Conservation (phyloP, 2,113 vertebrate species). For the Indicator indicator region DNA sequence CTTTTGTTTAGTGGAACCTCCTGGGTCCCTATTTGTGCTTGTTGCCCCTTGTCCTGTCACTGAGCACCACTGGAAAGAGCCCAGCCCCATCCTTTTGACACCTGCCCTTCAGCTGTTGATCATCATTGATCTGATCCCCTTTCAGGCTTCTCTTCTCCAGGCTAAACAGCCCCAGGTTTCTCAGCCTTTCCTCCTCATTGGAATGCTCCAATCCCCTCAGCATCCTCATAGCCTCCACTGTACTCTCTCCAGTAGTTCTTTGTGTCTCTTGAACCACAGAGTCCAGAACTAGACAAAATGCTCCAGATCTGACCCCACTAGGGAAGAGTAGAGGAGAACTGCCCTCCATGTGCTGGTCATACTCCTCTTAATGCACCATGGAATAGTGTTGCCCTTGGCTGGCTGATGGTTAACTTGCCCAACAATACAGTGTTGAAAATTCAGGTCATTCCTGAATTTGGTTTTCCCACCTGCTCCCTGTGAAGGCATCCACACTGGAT, state of each 20-base stretch:
- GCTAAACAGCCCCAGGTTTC: neutral
- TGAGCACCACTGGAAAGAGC: neutral
- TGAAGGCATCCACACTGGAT: neutral
- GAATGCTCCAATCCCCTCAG: neutral
- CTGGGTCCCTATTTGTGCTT: too few species aligned
- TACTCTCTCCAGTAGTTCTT: neutral
- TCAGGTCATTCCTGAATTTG: neutral
- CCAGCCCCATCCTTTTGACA: too few species aligned
- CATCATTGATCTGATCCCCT: too few species aligned
- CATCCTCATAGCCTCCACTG: neutral
- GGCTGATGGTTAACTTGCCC: neutral
- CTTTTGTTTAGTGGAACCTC: too few species aligned
- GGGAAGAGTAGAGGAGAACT: neutral
- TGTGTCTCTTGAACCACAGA: neutral
- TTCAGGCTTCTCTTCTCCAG: too few species aligned
- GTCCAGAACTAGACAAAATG: neutral
- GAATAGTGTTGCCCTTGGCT: neutral
- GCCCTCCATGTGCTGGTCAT: neutral
- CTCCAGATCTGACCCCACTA: neutral
- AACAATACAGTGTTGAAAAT: neutral
- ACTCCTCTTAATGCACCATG: neutral
- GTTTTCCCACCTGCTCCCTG: neutral
- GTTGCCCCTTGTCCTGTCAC: too few species aligned
- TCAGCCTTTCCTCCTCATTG: neutral
- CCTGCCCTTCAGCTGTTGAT: too few species aligned